phyloP scores from a whole-genome alignment of 2,888 invertebrate genomes.

The Polietes domitor region DNA sequence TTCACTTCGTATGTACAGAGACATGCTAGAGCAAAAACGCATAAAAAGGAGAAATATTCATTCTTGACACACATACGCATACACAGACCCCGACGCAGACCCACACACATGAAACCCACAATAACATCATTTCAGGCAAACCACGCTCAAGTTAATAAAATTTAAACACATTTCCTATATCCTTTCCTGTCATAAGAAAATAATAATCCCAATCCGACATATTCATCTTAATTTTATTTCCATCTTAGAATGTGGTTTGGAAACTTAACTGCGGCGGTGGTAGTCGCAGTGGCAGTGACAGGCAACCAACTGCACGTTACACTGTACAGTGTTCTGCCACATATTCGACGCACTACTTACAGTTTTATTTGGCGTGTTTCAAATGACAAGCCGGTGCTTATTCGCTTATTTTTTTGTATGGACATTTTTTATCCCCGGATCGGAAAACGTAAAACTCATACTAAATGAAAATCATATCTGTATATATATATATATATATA shows the following conservation, averaged over 20 bases:
- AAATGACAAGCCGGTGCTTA: too few relatives aligned
- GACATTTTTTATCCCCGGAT: too few relatives aligned
- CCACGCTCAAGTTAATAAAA: conserved; percentile 69
- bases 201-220: conserved; percentile 71
- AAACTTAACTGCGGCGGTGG: conserved; percentile 48
- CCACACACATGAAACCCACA: conserved; percentile 41
- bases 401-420: too few relatives aligned
- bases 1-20: conserved; percentile 1
- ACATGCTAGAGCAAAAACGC: neutral
- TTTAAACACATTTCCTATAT: conserved; percentile 71
- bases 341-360: neutral
- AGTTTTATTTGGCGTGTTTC: too few relatives aligned
- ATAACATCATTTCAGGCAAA: conserved; percentile 62
- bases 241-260: conserved; percentile 66
- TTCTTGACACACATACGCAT: neutral
- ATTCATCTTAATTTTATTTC: conserved; percentile 72
- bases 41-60: conserved; percentile 13
- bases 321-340: neutral
- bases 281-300: conserved; percentile 35
- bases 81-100: too few relatives aligned
- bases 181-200: conserved; percentile 72
- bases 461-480: too few relatives aligned
- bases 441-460: too few relatives aligned
- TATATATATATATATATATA: too few relatives aligned
- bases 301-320: conserved; percentile 27